Base-by-base conservation (phyloP, 1,140 invertebrate genomes). In the Mercenaria mercenaria region DNA sequence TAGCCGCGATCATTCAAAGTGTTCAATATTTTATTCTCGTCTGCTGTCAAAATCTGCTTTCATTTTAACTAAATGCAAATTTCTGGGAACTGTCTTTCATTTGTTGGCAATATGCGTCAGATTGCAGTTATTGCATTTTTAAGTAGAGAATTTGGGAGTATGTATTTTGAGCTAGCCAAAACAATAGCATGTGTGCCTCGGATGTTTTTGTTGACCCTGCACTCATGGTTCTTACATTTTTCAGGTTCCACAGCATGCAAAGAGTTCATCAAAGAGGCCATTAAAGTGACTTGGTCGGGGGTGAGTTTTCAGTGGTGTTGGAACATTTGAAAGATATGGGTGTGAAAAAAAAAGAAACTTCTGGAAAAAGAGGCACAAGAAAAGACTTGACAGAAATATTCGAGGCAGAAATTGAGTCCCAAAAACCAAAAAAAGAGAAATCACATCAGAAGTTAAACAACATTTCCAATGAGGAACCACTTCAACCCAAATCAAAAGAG, bases 291-390 rank as follows among this genome's bases (percentile, higher is more conserved):
- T 61, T 61, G 59, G 59, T 61, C 20, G 59, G 23, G 43, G 59
- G 59, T n/a, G 59, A 61, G 59, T 61, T 61, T 61, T 23, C 59
- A 61, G 59, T 61, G 59, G 59, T 61, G 59, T 61, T 61, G 59
- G 59, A 61, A 61, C 59, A 61, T 61, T 61, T 61, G 23, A 61
- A 61, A 61, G 59, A 61, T 61, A 61, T 29, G 59, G 59, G 59
- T 29, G 6, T 61, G 59, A n/a, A 61, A 61, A 61, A 61, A n/a
- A 47, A 47, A 47, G 15, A 47, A 47, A 61, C 6, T 29, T 61
- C 59, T n/a, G 59, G 59, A 61, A 61, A 61, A 61, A 61, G 59
- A 61, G 59, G 59, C 59, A n/a, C 59, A n/a, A 61, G 59, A 61
- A 61, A 61, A 61, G 59, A 61, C 59, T 61, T 61, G 6, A 61